phyloP scores from a whole-genome alignment of 2,797 vertebrate genomes.

The Sebastes hubbsi region DNA sequence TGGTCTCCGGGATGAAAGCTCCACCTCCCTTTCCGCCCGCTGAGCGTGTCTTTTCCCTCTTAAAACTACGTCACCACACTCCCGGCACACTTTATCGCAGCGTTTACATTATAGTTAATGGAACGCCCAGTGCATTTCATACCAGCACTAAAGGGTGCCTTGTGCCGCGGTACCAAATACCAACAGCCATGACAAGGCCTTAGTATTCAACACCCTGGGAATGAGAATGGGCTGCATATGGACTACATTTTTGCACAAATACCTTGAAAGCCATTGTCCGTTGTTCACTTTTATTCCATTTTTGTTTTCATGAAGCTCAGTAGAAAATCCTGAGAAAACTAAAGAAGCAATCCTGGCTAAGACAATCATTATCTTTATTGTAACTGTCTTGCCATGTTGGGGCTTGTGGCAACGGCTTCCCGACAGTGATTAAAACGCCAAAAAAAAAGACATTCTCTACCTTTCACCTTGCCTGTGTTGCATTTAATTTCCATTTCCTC shows the following conservation, averaged over 20 bases:
- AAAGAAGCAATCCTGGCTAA: background rate
- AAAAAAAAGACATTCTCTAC: background rate
- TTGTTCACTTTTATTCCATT: background rate
- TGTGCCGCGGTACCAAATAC: no score
- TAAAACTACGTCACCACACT: no score
- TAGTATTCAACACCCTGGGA: no score
- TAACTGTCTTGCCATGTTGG: background rate
- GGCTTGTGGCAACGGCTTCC: background rate
- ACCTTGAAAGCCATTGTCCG: background rate
- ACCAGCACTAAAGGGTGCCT: no score
- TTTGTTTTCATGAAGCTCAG: background rate
- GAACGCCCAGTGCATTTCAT: no score
- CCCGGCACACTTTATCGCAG: no score
- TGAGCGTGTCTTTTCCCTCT: no score
- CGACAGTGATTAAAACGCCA: slow-evolving; percentile 5
- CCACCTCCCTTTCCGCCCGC: no score
- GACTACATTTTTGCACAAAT: background rate
- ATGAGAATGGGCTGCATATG: no score
- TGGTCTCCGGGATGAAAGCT: no score
- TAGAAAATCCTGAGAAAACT: background rate
- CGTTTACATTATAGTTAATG: no score
- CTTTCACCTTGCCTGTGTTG: background rate
- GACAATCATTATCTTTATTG: background rate
- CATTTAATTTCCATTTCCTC: slow-evolving; percentile 11
- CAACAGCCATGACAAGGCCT: no score